Evolutionary conservation across 2,113 vertebrate genomes (phyloP).

Genomic region (Thunnus thynnus): DNA sequence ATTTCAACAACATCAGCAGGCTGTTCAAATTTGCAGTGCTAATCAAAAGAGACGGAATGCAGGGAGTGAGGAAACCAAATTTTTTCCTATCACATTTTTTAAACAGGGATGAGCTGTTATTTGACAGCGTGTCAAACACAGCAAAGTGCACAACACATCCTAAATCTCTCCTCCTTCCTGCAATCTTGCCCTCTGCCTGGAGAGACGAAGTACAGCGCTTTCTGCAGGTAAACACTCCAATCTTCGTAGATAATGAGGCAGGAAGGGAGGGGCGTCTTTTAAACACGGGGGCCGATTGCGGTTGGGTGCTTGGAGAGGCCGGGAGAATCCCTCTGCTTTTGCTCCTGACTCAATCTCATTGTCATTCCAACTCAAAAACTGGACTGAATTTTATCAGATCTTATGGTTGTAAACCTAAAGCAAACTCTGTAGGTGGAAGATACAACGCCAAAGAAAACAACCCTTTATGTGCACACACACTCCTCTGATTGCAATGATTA

Average conservation of each 20-base stretch:
- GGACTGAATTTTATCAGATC: slow-evolving; percentile 24
- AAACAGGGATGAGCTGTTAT: slow-evolving; percentile 30
- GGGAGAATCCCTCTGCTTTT: background rate
- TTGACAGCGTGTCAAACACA: slow-evolving; percentile 60
- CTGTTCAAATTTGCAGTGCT: background rate
- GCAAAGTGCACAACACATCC: slow-evolving; percentile 34
- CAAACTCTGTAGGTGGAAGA: slow-evolving; percentile 32
- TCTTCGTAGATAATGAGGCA: slow-evolving; percentile 52
- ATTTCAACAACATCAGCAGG: background rate
- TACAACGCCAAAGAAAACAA: slow-evolving; percentile 45
- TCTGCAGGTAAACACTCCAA: slow-evolving; percentile 59
- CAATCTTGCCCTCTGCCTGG: slow-evolving; percentile 18
- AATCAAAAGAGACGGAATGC: slow-evolving; percentile 34
- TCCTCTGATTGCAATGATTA: slow-evolving; percentile 63
- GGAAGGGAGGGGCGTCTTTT: slow-evolving; percentile 44
- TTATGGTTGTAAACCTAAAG: slow-evolving; percentile 44
- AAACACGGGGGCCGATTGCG: slow-evolving; percentile 9
- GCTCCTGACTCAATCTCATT: slow-evolving; percentile 16
- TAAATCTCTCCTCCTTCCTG: slow-evolving; percentile 38
- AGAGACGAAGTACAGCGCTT: slow-evolving; percentile 31
- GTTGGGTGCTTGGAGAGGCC: background rate
- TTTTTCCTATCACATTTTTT: slow-evolving; percentile 40
- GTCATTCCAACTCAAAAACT: slow-evolving; percentile 17
- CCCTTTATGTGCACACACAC: slow-evolving; percentile 37
- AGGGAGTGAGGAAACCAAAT: slow-evolving; percentile 37